Evolutionary conservation across 2,797 vertebrate genomes (phyloP), one percentile per base, ranked within the genome.

Genomic region (Heliangelus exortis): DNA sequence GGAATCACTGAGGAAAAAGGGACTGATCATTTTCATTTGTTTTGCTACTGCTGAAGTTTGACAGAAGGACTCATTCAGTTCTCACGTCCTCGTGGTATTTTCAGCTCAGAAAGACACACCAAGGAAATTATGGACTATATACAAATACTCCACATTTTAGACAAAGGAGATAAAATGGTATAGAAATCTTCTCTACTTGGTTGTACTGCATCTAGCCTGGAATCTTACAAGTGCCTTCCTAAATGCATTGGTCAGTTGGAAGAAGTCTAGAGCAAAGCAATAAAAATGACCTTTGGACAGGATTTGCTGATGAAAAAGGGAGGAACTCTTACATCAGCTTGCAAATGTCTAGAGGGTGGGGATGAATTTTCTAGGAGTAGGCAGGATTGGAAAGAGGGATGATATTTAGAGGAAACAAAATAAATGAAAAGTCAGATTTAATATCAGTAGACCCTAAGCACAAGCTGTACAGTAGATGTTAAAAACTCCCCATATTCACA

Each of bases 321-420:
- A 95, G 83, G 71, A 92, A 91, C 83, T 95, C 29, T 90, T 81
- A 78, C 85, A 91, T 93, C 85, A 94, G 93, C 84, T 73, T 91
- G 72, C 59, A 84, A 95, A 91, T 18, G 83, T 55, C 67, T 78
- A 82, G 45, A 3, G 55, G 88, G 94, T 95, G 62, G 48, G 47
- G 66, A 88, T 54, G 74, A 96, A 91, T 86, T 93, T 84, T 90
- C 92, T 5, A 71, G 39, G 41, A 31, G 9, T 54, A 93, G 51
- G n/a, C 0, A 91, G 65, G 61, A 83, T 65, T 80, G 83, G 17
- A 58, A 85, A 34, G 14, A 21, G 87, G 34, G 83, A 80, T 36
- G 76, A 59, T 92, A 81, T 87, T 81, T 63, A 81, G 66, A 96
- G 82, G 87, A 91, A 94, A 84, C 83, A 17, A 59, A 90, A 80